Evolutionary conservation across 2,113 vertebrate genomes (phyloP), one percentile per base, ranked within the genome.

Genomic region (Nothobranchius furzeri): DNA sequence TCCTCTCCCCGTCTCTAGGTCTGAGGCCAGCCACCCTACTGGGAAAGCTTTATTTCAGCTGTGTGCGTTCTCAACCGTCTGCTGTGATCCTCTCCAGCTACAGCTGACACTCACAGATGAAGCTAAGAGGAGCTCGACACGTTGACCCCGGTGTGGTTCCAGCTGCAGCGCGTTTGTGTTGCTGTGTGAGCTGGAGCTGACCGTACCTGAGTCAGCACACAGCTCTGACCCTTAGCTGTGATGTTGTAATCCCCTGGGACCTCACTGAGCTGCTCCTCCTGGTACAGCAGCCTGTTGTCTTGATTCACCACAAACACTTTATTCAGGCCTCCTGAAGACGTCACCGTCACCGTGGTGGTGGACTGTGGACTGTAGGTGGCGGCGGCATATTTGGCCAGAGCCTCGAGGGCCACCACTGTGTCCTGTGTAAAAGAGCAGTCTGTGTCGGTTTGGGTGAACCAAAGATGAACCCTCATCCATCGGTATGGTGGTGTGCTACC

Each of bases 391-490:
- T 92, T 94, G 13, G 95, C 91, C 73, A 96, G 79, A 1, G 95
- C 95, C 80, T 96, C 94, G 46, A 96, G 93, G 67, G 95, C 95
- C 0, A 96, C 94, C n/a, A 95, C 91, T 0, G 95, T 96, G 82
- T 96, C 95, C 95, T 96, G 84, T 42, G 20, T 25, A 43, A 52
- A 20, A 40, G 12, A 14, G 30, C 2, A 43, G 55, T 56, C 47
- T 64, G 7, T 9, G 35, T 53, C 4, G 11, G 20, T 35, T 3
- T 12, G 7, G 5, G 9, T 12, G 3, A 1, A 7, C 9, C 37
- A 40, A 7, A 40, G 7, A 40, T 40, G 7, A 40, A 2, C 37
- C 1, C 6, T 40, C 7, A 4, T 40, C 6, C 37, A 40, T 1
- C 30, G 1, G 30, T 30, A 40, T 40, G 37, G 37, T 9, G 12